phyloP scores from a whole-genome alignment of 53 echinoderm and acorn worm species.

The Temnopleurus reevesii region DNA sequence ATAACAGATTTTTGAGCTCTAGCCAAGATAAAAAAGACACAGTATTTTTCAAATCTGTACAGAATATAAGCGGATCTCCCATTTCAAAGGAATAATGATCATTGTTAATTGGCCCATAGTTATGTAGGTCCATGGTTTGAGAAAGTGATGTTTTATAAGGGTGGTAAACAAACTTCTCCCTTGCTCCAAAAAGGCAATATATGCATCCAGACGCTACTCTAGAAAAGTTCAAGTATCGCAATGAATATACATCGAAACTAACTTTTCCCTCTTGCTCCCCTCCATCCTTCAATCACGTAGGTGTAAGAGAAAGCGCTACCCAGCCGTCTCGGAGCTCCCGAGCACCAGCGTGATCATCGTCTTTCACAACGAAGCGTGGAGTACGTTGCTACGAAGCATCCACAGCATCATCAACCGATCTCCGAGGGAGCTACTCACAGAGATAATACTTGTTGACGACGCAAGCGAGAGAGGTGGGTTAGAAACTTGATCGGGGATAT shows the following conservation, averaged over 20 bases:
- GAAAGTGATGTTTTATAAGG: too few species aligned
- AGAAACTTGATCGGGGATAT: background rate
- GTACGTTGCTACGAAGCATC: constrained; percentile 88
- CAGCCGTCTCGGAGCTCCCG: constrained; percentile 71
- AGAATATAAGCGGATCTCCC: too few species aligned
- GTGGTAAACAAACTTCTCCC: background rate
- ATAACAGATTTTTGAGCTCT: too few species aligned
- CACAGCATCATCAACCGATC: constrained; percentile 99
- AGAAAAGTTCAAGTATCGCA: background rate
- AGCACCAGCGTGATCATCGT: constrained; percentile 92
- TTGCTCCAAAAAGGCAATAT: background rate
- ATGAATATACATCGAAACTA: background rate
- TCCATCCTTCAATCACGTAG: constrained; percentile 44
- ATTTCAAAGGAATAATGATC: too few species aligned
- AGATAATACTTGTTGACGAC: constrained; percentile 96
- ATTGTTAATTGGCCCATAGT: too few species aligned
- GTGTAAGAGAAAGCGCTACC: constrained; percentile 88
- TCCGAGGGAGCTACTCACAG: constrained; percentile 82
- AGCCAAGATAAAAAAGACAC: too few species aligned
- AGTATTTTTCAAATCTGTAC: too few species aligned
- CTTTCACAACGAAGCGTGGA: constrained; percentile 99
- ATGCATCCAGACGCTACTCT: too few species aligned
- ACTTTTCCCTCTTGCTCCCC: background rate
- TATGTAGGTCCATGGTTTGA: too few species aligned
- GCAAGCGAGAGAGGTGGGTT: constrained; percentile 97